These are phyloP conservation scores for Chanos chanos DNA, from an alignment of 2,797 vertebrate species.

Conservation along the genomic window DNA sequence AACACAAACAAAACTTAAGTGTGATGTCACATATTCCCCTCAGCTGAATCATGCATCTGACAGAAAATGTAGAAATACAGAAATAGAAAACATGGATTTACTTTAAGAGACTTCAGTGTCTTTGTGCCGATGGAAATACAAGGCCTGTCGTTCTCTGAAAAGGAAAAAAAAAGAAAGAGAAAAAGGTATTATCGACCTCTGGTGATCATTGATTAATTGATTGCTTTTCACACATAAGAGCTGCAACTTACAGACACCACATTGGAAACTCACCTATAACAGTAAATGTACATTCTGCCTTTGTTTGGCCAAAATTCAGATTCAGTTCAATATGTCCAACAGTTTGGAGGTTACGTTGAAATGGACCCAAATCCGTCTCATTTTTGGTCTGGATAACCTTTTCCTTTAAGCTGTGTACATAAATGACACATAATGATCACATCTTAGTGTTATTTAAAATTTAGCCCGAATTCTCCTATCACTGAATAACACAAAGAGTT, in stretches of 20 bases:
- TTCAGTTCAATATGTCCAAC: constrained; percentile 72
- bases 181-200: too few species aligned
- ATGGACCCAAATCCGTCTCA: constrained; percentile 57
- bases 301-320: constrained; percentile 68
- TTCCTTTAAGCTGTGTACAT: constrained; percentile 73
- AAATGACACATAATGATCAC: constrained; percentile 5
- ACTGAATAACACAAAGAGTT: too few species aligned
- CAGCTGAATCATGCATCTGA: too few species aligned
- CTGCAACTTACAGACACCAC: background rate
- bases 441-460: too few species aligned
- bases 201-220: too few species aligned
- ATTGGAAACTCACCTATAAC: constrained; percentile 74
- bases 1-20: background rate
- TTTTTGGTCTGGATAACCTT: constrained; percentile 67
- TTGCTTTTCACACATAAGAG: too few species aligned
- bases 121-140: constrained; percentile 79
- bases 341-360: constrained; percentile 59
- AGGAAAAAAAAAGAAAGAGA: too few species aligned
- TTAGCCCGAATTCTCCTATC: too few species aligned
- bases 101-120: constrained; percentile 82
- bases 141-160: constrained; percentile 74
- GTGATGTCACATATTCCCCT: background rate
- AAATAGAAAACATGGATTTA: constrained; percentile 44
- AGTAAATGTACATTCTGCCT: constrained; percentile 67
- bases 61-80: background rate